Conservation (phyloP, 2,888 invertebrate genomes). For the Helleia helle region DNA sequence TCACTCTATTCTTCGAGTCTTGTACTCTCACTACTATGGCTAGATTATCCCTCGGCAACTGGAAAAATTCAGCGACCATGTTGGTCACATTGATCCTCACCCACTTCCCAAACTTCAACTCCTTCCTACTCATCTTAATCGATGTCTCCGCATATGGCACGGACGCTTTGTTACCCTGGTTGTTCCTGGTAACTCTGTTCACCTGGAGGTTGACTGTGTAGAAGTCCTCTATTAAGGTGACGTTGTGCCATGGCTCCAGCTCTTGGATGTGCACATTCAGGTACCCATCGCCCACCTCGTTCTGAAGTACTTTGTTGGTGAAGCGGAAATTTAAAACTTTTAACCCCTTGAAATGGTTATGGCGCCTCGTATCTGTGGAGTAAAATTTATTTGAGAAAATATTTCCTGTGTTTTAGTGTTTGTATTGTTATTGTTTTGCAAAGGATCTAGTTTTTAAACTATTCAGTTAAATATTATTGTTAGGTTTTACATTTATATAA, state of each 20-base stretch:
- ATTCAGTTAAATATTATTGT: background rate
- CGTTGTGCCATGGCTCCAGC: conserved; percentile 45
- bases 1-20: conserved; percentile 74
- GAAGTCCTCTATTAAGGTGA: conserved; percentile 44
- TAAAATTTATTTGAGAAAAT: background rate
- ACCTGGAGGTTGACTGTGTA: conserved; percentile 54
- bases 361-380: conserved; percentile 76
- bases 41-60: conserved; percentile 80
- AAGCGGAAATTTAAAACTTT: conserved; percentile 83
- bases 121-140: conserved; percentile 63
- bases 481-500: too few species aligned
- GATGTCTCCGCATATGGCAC: conserved; percentile 52
- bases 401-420: background rate
- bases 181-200: conserved; percentile 54
- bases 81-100: conserved; percentile 82
- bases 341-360: conserved; percentile 78
- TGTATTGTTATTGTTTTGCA: background rate
- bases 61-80: conserved; percentile 85
- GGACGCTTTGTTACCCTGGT: conserved; percentile 52
- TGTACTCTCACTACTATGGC: conserved; percentile 84
- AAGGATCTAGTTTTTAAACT: conserved; percentile 1
- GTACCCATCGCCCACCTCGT: conserved; percentile 79
- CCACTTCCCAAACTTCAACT: conserved; percentile 77
- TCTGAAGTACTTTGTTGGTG: conserved; percentile 79
- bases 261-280: conserved; percentile 80